Evolutionary conservation across 2,888 invertebrate genomes (phyloP).

Genomic region (Thereva nobilitata): DNA sequence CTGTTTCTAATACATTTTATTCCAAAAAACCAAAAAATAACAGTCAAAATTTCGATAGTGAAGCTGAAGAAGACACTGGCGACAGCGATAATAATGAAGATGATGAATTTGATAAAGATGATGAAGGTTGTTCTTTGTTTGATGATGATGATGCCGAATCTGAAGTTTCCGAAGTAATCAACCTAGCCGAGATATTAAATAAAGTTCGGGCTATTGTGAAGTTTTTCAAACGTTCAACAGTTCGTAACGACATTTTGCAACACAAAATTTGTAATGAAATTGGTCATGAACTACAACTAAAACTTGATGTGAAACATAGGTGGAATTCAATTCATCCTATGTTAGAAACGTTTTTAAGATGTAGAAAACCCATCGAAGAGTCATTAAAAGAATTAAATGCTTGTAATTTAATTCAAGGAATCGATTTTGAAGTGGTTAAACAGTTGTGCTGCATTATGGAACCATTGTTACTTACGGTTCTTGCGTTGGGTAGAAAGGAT

Average conservation of each 20-base stretch:
- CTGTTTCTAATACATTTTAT: conserved; percentile 5
- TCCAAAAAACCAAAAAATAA: not conserved
- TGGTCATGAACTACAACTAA: no score
- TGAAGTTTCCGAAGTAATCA: not conserved
- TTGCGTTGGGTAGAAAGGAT: no score
- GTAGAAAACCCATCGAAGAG: no score
- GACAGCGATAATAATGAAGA: not conserved
- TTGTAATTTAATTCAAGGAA: no score
- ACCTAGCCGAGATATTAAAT: not conserved
- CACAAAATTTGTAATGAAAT: no score
- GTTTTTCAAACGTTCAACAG: conserved; percentile 1
- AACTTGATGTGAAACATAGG: no score
- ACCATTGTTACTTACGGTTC: no score
- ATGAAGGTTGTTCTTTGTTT: conserved; percentile 1
- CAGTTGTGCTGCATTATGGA: no score
- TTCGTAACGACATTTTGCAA: not conserved
- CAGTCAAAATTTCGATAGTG: not conserved
- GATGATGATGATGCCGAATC: not conserved
- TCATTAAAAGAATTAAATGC: no score
- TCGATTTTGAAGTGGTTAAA: no score
- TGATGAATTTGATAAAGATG: not conserved
- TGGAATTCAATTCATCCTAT: no score
- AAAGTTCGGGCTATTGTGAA: not conserved
- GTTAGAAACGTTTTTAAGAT: no score
- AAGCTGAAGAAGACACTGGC: not conserved